Conservation (phyloP, 1,140 invertebrate genomes). For the Drosophila watanabei region DNA sequence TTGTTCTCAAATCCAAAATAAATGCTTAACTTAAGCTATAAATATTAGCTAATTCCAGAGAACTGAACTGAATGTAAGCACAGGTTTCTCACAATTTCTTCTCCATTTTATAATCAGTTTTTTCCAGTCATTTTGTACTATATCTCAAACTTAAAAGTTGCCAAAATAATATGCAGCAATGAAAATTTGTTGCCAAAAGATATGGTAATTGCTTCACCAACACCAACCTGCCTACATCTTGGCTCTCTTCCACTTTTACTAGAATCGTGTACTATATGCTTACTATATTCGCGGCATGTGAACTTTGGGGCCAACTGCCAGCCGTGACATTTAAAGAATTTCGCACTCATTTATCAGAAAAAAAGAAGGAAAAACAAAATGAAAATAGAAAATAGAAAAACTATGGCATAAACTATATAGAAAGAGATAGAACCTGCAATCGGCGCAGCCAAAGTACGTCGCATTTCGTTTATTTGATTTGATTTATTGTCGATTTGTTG, state of each 20-base stretch:
- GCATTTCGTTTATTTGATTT: slow-evolving; percentile 71
- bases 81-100: background rate
- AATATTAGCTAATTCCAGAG: background rate
- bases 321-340: slow-evolving; percentile 79
- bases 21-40: background rate
- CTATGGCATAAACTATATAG: slow-evolving; percentile 29
- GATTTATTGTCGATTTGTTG: slow-evolving; percentile 67
- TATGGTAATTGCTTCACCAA: slow-evolving; percentile 28
- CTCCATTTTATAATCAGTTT: no score
- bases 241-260: slow-evolving; percentile 20
- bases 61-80: background rate
- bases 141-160: background rate
- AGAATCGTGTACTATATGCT: background rate
- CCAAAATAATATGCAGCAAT: slow-evolving; percentile 9
- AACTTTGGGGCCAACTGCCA: slow-evolving; percentile 71
- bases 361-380: slow-evolving; percentile 9
- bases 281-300: slow-evolving; percentile 44
- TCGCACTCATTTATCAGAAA: slow-evolving; percentile 62
- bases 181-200: slow-evolving; percentile 26
- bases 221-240: slow-evolving; percentile 13
- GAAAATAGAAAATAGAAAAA: slow-evolving; percentile 4
- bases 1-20: background rate
- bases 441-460: slow-evolving; percentile 36
- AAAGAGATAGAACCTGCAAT: background rate
- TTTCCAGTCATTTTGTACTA: background rate